phyloP scores from a whole-genome alignment of 2,113 vertebrate genomes.

The Sialia sialis region DNA sequence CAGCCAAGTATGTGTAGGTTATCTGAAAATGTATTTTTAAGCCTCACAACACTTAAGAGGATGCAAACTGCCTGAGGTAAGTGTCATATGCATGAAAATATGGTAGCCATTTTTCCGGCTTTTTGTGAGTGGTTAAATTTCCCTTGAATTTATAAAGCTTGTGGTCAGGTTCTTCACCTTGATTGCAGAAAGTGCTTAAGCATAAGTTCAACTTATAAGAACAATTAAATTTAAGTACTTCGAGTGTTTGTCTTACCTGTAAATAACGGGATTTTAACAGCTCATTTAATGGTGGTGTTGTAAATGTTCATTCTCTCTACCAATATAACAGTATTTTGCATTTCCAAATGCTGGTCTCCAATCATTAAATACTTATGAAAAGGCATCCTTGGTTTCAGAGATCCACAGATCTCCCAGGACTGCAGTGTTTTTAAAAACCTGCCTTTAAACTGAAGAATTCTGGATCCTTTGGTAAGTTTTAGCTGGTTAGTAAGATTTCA shows the following conservation, averaged over 20 bases:
- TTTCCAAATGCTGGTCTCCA: not conserved
- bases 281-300: not conserved
- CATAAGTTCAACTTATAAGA: not conserved
- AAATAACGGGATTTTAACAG: not conserved
- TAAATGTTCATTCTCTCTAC: not conserved
- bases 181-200: not conserved
- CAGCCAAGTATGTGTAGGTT: not conserved
- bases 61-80: not conserved
- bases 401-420: not conserved
- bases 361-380: not conserved
- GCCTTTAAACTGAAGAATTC: not conserved
- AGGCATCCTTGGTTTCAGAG: not conserved
- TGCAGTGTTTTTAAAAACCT: not conserved
- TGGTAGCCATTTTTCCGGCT: not conserved
- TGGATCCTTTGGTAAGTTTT: not conserved
- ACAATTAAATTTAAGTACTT: not conserved
- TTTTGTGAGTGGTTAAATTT: not conserved
- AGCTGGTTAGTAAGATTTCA: not conserved
- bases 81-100: not conserved
- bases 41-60: not conserved
- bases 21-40: constrained; percentile 2
- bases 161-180: not conserved
- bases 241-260: not conserved
- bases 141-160: not conserved
- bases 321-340: not conserved